These are phyloP conservation scores for Anoura caudifer DNA, from an alignment of 2,113 vertebrate species.

Conservation along the genomic window DNA sequence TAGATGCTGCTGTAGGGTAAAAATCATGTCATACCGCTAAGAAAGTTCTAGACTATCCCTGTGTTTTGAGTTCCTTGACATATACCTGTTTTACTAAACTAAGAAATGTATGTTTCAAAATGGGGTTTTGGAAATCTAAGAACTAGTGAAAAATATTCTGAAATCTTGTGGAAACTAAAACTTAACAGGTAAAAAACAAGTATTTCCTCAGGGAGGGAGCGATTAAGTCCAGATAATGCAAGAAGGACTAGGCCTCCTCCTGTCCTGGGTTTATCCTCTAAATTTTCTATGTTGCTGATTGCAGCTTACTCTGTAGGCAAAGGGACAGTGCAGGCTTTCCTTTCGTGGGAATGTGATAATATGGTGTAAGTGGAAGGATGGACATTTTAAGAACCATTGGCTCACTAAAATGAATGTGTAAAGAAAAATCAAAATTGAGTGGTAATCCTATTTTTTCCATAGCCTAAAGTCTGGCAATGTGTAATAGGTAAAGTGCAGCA, in stretches of 20 bases:
- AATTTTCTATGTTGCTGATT: neutral
- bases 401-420: neutral
- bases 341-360: neutral
- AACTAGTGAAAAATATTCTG: neutral
- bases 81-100: neutral
- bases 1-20: neutral
- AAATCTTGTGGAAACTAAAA: neutral
- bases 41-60: neutral
- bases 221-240: fast-evolving
- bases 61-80: neutral
- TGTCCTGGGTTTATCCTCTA: neutral
- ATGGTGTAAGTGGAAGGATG: neutral
- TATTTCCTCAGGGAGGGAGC: neutral
- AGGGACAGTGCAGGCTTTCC: neutral
- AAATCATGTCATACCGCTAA: neutral
- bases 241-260: neutral
- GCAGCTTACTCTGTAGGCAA: neutral
- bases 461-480: neutral
- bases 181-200: neutral
- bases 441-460: neutral
- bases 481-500: neutral
- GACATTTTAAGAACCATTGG: neutral
- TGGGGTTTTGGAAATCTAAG: neutral
- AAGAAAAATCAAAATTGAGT: neutral
- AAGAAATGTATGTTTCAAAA: neutral